These are phyloP conservation scores for Marronus borbonicus DNA, from an alignment of 2,888 invertebrate species.

Conservation along the genomic window DNA sequence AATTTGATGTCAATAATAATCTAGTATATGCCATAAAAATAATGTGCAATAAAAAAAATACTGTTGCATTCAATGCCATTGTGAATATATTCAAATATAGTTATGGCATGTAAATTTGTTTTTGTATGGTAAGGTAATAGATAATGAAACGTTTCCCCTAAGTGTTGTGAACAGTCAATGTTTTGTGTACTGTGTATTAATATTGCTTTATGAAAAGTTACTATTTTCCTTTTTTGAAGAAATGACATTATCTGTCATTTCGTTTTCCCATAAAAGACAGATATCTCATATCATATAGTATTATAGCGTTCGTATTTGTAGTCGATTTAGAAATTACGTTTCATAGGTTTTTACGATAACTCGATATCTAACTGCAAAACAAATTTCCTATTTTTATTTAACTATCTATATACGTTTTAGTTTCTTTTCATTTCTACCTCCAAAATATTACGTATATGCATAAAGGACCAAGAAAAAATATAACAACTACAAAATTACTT, in stretches of 20 bases:
- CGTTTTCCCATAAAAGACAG: conserved; percentile 66
- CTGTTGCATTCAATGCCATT: conserved; percentile 38
- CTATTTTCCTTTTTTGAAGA: conserved; percentile 44
- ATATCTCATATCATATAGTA: conserved; percentile 69
- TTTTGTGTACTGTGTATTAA: conserved; percentile 49
- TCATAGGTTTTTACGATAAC: conserved; percentile 40
- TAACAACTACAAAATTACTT: conserved; percentile 13
- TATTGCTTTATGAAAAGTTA: conserved; percentile 46
- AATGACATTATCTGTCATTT: conserved; percentile 52
- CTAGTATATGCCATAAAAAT: conserved; percentile 57
- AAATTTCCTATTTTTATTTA: not conserved
- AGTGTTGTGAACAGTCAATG: conserved; percentile 53
- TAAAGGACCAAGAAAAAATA: conserved; percentile 54
- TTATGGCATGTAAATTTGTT: conserved; percentile 43
- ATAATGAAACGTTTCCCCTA: conserved; percentile 42
- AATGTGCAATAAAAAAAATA: conserved; percentile 56
- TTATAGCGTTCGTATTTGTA: conserved; percentile 66
- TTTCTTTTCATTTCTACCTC: not conserved
- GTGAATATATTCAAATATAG: conserved; percentile 37
- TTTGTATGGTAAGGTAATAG: conserved; percentile 38
- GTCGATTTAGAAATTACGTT: conserved; percentile 59
- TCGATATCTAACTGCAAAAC: conserved; percentile 30
- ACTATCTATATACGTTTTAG: not conserved
- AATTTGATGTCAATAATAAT: conserved; percentile 61
- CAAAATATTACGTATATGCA: conserved; percentile 47